These are phyloP conservation scores for Oreochromis mossambicus DNA, from an alignment of 2,797 vertebrate genomes.

Conservation along the genomic window DNA sequence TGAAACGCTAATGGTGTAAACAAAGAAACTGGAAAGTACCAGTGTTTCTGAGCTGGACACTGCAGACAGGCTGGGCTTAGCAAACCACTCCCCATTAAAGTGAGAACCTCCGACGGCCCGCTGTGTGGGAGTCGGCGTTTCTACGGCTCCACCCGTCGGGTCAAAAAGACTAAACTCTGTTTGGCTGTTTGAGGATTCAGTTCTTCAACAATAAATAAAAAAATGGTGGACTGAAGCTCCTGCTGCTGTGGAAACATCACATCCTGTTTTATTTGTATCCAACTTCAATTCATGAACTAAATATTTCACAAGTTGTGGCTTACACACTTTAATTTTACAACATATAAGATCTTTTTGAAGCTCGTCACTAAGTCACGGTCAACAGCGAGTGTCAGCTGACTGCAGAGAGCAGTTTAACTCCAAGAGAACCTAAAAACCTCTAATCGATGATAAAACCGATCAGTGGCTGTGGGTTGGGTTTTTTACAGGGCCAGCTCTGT, in stretches of 20 bases:
- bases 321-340: neutral
- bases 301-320: neutral
- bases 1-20: neutral
- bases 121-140: neutral
- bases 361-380: neutral
- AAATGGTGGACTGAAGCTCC: neutral
- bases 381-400: neutral
- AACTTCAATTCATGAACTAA: neutral
- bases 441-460: neutral
- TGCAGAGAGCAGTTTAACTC: neutral
- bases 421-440: neutral
- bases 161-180: neutral
- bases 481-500: no score
- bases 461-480: neutral
- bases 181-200: neutral
- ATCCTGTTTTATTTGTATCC: neutral
- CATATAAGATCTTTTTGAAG: neutral
- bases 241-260: neutral
- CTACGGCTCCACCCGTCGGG: neutral
- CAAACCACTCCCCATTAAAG: neutral
- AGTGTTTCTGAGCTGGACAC: neutral
- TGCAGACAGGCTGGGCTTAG: neutral
- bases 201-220: neutral
- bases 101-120: no score
- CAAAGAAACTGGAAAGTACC: neutral